These are phyloP conservation scores for Rhynchophorus ferrugineus DNA, from an alignment of 1,140 invertebrate species.

Conservation along the genomic window DNA sequence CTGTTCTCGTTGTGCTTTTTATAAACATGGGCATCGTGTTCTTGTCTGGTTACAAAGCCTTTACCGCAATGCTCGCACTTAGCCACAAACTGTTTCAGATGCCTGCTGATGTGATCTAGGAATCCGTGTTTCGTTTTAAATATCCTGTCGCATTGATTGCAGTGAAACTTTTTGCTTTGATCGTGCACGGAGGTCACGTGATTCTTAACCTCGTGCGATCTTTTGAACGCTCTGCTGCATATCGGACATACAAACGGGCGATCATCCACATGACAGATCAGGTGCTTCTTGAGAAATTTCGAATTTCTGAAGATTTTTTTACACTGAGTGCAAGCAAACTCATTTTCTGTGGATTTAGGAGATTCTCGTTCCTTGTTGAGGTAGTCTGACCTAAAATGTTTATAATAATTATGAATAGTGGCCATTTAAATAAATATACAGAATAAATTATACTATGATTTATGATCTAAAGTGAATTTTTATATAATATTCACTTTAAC, in stretches of 20 bases:
- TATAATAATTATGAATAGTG: no score
- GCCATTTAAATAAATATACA: no score
- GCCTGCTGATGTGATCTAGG: conserved; percentile 54
- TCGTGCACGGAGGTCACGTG: conserved; percentile 49
- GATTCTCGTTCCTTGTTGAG: neutral
- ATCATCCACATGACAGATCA: conserved; percentile 51
- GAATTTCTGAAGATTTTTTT: conserved; percentile 50
- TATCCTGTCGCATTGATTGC: conserved; percentile 43
- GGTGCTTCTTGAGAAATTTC: conserved; percentile 49
- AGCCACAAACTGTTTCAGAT: conserved; percentile 45
- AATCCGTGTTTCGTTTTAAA: conserved; percentile 62
- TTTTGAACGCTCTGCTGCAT: conserved; percentile 40
- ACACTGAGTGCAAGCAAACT: conserved; percentile 40
- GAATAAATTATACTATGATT: no score
- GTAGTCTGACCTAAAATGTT: neutral
- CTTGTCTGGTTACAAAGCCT: conserved; percentile 30
- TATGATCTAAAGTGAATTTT: no score
- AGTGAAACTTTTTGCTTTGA: conserved; percentile 30
- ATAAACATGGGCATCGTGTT: conserved; percentile 25
- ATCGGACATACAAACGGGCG: conserved; percentile 49
- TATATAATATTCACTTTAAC: no score
- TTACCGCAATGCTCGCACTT: conserved; percentile 29
- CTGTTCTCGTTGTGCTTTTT: conserved; percentile 24
- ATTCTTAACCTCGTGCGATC: conserved; percentile 25
- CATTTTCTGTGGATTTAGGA: no score